Evolutionary conservation across 2,888 invertebrate species (phyloP), one percentile per base, ranked within the genome.

Genomic region (Metalampra italica): DNA sequence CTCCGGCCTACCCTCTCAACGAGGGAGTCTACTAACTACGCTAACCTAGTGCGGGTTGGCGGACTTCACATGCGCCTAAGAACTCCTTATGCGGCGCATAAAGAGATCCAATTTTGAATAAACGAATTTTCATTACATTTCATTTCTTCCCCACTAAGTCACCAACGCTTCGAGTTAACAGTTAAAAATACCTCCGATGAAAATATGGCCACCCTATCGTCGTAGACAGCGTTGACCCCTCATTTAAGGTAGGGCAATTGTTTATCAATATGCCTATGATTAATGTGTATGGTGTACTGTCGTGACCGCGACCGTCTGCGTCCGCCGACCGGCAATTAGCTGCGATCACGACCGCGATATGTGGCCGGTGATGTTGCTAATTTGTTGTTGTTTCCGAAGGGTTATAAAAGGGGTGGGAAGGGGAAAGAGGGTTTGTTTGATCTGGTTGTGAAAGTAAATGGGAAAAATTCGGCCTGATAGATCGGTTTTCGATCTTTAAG

Each of bases 211-310:
- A 52, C 46, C 43, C 46, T 48, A 46, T 36, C 1, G 9, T 52
- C 49, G 51, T 46, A 67, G 68, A 62, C 66, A 64, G 59, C 63
- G 71, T 70, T 87, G 88, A 88, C 87, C 85, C 78, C 85, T 85
- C 78, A 84, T 88, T 85, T 85, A 85, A 88, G 86, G 75, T 82
- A 80, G 83, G 80, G 81, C 85, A 86, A 87, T 88, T 86, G 88
- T 87, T 88, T 88, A 87, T 89, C 84, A 85, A 86, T 86, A 83
- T 69, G 72, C 62, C 71, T 82, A 82, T 85, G 84, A 85, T 85
- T 76, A 84, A 87, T 85, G 85, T 75, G 68, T 69, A 67, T 71
- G 75, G 73, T 75, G 74, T 66, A 60, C 55, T 59, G 71, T 83
- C 85, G 84, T 85, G 87, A 83, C 68, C 76, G 71, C 59, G 61